Evolutionary conservation across 2,888 invertebrate genomes (phyloP).

Genomic region (Hydriomena furcata): DNA sequence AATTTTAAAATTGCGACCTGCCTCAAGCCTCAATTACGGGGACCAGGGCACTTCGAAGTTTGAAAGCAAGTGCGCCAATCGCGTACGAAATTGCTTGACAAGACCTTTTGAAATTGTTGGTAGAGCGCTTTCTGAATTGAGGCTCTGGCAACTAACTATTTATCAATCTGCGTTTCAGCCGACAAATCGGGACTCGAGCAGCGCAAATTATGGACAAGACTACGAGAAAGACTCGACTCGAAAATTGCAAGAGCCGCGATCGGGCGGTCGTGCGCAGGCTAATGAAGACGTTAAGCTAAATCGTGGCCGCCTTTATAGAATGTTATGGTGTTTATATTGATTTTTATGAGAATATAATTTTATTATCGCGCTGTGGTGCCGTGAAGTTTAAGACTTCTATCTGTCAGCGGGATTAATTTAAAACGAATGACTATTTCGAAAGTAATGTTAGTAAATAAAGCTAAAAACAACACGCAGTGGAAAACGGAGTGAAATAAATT

Average conservation of each 20-base stretch:
- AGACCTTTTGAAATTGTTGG: constrained; percentile 71
- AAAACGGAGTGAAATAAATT: constrained; percentile 63
- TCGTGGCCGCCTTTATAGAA: constrained; percentile 65
- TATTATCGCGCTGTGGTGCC: constrained; percentile 57
- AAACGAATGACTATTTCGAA: constrained; percentile 19
- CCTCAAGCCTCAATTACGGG: constrained; percentile 71
- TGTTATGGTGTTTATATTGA: constrained; percentile 73
- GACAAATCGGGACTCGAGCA: constrained; percentile 68
- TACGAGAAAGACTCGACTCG: constrained; percentile 56
- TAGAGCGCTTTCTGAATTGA: constrained; percentile 63
- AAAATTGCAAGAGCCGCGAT: constrained; percentile 65
- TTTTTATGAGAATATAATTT: constrained; percentile 76
- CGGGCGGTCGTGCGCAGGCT: constrained; percentile 70
- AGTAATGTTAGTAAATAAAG: constrained; percentile 5
- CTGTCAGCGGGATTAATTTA: constrained; percentile 19
- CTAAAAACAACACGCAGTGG: constrained; percentile 34
- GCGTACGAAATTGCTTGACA: constrained; percentile 69
- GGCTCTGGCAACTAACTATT: constrained; percentile 37
- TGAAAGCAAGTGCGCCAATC: constrained; percentile 60
- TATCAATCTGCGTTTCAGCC: constrained; percentile 36
- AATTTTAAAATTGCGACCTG: constrained; percentile 78
- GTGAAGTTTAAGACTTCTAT: constrained; percentile 17
- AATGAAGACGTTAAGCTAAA: constrained; percentile 80
- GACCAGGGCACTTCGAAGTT: constrained; percentile 52
- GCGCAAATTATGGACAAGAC: constrained; percentile 71